Base-by-base conservation (phyloP, 2,888 invertebrate genomes). In the Thera obeliscata region DNA sequence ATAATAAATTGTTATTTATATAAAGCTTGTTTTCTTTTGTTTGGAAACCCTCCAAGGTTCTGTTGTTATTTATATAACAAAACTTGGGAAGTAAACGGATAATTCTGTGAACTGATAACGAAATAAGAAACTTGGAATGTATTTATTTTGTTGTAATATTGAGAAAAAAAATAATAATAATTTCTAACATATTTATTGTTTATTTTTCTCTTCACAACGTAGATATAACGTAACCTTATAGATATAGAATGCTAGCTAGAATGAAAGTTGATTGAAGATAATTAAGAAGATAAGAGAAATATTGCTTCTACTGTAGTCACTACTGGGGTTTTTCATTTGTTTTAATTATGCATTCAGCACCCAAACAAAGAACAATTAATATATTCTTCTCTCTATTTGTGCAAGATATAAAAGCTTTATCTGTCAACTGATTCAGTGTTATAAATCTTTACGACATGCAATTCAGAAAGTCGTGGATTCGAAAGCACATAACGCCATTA, bases 11-110 rank as follows among this genome's bases (percentile, higher is more conserved):
- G 43, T 46, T 46, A 46, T 7, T 46, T 2, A 9, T 46, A 46
- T 46, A 9, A 9, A 9, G 7, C 43, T 9, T 12, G 35, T 43
- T 12, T 43, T n/a, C 55, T 52, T 60, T 65, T 50, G 12, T 62
- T 63, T 63, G 52, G 22, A 35, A 64, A 55, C 55, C 6, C 9
- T 49, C 49, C 67, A 54, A 64, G 63, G 22, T 22, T 22, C 58
- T 69, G 67, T 66, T 70, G 60, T 61, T 72, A 72, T 74, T 71
- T 72, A 69, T 68, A 56, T 66, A 64, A 61, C 58, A n/a, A 50
- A 70, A 64, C 56, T 68, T 62, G 36, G 43, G 38, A 66, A 58
- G 55, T 65, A 69, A 67, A 64, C 69, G 54, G 69, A 62, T 61
- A 64, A 59, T 67, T 67, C n/a, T 3, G 41, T 59, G 6, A 60